Conservation (phyloP, 2,888 invertebrate genomes). For the Tridacna crocea region DNA sequence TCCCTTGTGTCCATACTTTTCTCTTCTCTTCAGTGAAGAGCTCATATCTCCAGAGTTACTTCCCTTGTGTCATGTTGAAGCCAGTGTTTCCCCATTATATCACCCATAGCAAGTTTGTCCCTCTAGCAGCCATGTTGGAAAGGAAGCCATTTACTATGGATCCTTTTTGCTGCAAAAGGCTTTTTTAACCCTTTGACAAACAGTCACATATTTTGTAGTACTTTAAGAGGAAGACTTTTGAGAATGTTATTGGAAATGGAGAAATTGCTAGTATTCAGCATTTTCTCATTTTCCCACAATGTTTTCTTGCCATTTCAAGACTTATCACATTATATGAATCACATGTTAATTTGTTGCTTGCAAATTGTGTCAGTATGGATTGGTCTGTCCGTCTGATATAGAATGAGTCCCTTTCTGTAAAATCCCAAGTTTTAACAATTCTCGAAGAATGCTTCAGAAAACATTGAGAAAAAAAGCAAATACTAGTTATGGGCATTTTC, state of each 20-base stretch:
- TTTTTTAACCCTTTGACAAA: background rate
- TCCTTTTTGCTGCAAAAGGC: background rate
- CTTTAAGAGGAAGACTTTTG: background rate
- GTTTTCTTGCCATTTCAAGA: background rate
- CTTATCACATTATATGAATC: background rate
- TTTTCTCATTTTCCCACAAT: background rate
- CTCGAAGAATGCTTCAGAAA: background rate
- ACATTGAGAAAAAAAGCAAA: background rate
- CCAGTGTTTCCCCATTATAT: background rate
- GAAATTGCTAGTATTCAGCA: background rate
- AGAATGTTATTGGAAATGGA: background rate
- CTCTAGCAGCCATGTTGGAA: background rate
- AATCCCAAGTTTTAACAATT: too few species aligned
- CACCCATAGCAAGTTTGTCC: background rate
- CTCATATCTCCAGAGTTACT: background rate
- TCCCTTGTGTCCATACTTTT: conserved; percentile 89
- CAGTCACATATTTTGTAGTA: background rate
- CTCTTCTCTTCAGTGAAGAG: conserved; percentile 94
- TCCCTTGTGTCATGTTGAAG: background rate
- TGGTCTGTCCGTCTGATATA: too few species aligned
- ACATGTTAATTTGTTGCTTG: background rate
- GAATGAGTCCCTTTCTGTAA: too few species aligned
- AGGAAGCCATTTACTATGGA: background rate
- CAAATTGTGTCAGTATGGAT: too few species aligned
- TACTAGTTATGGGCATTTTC: too few species aligned